These are phyloP conservation scores for Diplosoma virens DNA, from an alignment of 23 tunicate genomes.

Conservation along the genomic window DNA sequence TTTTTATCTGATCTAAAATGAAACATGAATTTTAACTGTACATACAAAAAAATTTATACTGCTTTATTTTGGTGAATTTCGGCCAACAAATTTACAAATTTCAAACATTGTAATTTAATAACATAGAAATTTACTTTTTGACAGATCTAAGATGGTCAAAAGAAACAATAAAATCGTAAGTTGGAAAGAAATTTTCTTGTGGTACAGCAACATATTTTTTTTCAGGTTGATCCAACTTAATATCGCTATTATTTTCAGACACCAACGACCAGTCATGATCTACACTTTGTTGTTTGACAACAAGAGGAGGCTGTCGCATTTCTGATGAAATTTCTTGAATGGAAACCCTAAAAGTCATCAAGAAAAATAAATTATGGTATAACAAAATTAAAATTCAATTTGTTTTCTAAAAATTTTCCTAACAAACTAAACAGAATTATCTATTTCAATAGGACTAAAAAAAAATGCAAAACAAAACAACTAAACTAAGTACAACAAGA, in stretches of 20 bases:
- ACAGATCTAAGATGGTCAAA: slow-evolving; percentile 37
- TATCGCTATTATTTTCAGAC: not conserved
- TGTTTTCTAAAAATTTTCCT: too few relatives aligned
- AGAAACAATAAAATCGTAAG: slow-evolving; percentile 36
- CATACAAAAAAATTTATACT: not conserved
- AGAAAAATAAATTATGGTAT: not conserved
- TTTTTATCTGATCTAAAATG: slow-evolving; percentile 60
- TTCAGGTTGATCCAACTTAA: not conserved
- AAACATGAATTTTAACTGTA: not conserved
- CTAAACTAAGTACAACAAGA: too few relatives aligned
- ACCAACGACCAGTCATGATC: slow-evolving; percentile 92
- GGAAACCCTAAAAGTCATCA: not conserved
- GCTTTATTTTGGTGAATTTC: not conserved
- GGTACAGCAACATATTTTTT: not conserved
- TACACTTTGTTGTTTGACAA: not conserved
- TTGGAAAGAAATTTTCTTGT: too few relatives aligned
- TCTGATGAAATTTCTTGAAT: slow-evolving; percentile 49
- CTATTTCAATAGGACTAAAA: not conserved
- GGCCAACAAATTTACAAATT: not conserved
- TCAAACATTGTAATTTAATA: not conserved
- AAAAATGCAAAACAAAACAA: too few relatives aligned
- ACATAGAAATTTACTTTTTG: slow-evolving; percentile 30
- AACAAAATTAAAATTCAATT: too few relatives aligned
- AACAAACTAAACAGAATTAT: too few relatives aligned
- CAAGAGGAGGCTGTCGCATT: slow-evolving; percentile 18